These are phyloP conservation scores for Kryptopterus vitreolus DNA, from an alignment of 2,797 vertebrate species.

Conservation along the genomic window DNA sequence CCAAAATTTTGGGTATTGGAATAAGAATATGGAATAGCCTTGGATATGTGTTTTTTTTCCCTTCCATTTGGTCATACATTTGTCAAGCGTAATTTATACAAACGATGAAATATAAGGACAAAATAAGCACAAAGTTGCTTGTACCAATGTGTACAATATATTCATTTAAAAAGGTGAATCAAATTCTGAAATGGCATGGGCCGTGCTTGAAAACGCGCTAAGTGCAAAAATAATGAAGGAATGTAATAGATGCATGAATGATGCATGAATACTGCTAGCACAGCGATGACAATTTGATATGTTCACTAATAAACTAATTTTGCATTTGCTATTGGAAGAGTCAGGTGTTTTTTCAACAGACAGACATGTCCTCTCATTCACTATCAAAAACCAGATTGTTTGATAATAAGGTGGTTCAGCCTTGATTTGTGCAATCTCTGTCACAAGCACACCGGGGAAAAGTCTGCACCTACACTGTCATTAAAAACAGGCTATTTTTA, in stretches of 20 bases:
- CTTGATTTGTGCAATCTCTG: not conserved
- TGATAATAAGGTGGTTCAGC: not conserved
- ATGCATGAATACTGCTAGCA: not conserved
- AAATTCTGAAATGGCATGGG: not conserved
- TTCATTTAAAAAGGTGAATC: not conserved
- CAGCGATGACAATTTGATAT: not conserved
- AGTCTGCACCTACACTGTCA: not conserved
- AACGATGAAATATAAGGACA: not conserved
- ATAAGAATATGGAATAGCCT: not conserved
- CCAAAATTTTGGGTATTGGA: not conserved
- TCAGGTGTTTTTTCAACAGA: not conserved
- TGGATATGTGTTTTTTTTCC: not conserved
- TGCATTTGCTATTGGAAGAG: not conserved
- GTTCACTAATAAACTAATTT: constrained; percentile 2
- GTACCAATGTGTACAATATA: not conserved
- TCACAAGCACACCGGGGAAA: not conserved
- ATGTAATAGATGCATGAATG: not conserved
- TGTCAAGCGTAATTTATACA: not conserved
- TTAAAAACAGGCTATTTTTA: not conserved
- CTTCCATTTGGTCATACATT: not conserved
- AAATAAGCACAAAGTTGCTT: not conserved
- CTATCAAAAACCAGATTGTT: not conserved
- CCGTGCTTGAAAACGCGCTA: not conserved
- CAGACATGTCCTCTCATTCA: constrained; percentile 31
- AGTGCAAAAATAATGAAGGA: not conserved